Base-by-base conservation (phyloP, 2,113 vertebrate species). In the Plecotus auritus region DNA sequence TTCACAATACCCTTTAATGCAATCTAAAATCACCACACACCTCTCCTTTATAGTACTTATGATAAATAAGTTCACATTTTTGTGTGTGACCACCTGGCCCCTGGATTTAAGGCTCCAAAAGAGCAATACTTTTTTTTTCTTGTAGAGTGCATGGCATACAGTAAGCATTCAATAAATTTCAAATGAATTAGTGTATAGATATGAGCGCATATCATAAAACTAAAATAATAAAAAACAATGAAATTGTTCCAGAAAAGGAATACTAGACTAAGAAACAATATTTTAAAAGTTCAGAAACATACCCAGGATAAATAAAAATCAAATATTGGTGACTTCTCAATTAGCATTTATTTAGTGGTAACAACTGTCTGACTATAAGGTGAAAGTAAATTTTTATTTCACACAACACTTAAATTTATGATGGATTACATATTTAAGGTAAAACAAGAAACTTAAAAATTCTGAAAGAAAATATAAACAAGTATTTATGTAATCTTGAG, bases 371-470 rank as follows among this genome's bases (percentile, higher is more conserved):
- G 20, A 11, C 32, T 84, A 77, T 45, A 88, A 69, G 59, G 66
- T 42, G 9, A 72, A 95, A 92, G 49, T 45, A 77, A 54, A 92
- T 81, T 77, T 86, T 93, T 84, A 78, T 47, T 26, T 86, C 49
- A 81, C 6, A 87, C 14, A 28, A 47, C 32, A 89, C 1, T 51
- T 74, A 85, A 89, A 89, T 32, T 90, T 84, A 80, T 49, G 32
- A 89, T 83, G 59, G 42, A 83, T 54, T 93, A 84, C 88, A 90
- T 87, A 92, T 72, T 77, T 93, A 91, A 93, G 32, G 20, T 70
- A 90, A 96, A 88, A 85, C 11, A 94, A 64, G 22, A 94, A 91
- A 47, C 1, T 32, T 59, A 64, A 67, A 12, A 90, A 92, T 59
- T 82, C 51, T 82, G 88, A 47, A 56, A 78, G 32, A 95, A 93